A percentile compares a stretch with the other conserved stretches of the same genome.
These are phyloP conservation scores for Puntigrus tetrazona DNA, from an alignment of 2,113 vertebrate genomes.

Conservation along the genomic window DNA sequence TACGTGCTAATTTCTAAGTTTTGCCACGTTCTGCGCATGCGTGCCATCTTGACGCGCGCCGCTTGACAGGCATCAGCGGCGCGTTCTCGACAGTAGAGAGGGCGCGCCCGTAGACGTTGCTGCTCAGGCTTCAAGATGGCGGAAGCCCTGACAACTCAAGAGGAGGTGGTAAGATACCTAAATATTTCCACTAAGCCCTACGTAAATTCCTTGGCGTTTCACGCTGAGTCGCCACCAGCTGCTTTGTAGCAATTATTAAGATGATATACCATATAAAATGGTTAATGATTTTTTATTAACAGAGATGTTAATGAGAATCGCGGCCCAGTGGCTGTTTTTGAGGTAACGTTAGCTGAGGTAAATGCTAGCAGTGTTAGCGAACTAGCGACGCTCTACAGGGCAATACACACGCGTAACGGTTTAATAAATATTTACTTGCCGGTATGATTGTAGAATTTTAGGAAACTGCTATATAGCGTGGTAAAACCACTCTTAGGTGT, in stretches of 20 bases:
- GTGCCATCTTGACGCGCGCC: not conserved
- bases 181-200: slow-evolving; percentile 48
- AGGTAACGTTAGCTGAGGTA: slow-evolving; percentile 1
- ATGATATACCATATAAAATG: not conserved
- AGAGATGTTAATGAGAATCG: not conserved
- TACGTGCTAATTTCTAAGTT: not conserved
- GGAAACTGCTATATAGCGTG: not conserved
- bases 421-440: not conserved
- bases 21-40: not conserved
- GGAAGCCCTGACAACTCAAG: slow-evolving; percentile 81
- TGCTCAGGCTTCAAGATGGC: slow-evolving; percentile 82
- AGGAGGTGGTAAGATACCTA: slow-evolving; percentile 77
- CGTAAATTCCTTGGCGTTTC: not conserved
- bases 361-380: slow-evolving; percentile 23
- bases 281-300: not conserved
- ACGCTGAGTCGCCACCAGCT: not conserved
- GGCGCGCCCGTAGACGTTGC: slow-evolving; percentile 75
- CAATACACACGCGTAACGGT: not conserved
- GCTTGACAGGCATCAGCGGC: slow-evolving; percentile 1
- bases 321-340: slow-evolving; percentile 38
- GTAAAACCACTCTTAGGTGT: not conserved
- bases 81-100: slow-evolving; percentile 42
- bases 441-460: not conserved
- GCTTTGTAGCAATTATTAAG: not conserved
- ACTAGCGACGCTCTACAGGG: not conserved